Conservation (phyloP, 2,113 vertebrate species). For the Trogon surrucura region DNA sequence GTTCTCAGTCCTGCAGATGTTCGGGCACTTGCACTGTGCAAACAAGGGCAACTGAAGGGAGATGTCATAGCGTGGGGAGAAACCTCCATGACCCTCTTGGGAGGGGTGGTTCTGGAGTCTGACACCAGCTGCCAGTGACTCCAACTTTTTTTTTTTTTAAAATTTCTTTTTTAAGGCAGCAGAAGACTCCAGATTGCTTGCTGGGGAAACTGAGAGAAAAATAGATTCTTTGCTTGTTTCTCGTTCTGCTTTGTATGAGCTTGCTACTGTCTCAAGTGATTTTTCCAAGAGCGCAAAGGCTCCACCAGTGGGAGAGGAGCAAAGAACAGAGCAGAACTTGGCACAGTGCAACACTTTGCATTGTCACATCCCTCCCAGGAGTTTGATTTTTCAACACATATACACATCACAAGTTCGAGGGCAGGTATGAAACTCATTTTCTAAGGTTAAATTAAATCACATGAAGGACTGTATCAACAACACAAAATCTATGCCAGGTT, state of each 20-base stretch:
- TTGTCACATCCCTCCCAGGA: neutral
- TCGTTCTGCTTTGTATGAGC: neutral
- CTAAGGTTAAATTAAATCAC: neutral
- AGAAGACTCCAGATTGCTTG: neutral
- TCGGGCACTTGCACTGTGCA: conserved; percentile 75
- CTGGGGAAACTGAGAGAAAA: neutral
- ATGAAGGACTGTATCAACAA: neutral
- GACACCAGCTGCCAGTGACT: conserved; percentile 77
- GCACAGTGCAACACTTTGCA: neutral
- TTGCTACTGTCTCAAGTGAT: neutral
- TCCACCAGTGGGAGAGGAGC: neutral
- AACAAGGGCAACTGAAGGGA: conserved; percentile 43
- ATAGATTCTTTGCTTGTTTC: neutral
- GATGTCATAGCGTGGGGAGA: conserved; percentile 83
- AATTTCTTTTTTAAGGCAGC: neutral
- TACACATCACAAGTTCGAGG: neutral
- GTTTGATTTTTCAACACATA: neutral
- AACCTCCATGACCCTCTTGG: conserved; percentile 74
- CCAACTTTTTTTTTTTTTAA: neutral
- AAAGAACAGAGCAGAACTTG: neutral
- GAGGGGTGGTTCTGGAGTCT: conserved; percentile 80
- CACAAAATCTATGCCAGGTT: neutral
- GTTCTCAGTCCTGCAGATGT: conserved; percentile 72
- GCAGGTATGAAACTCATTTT: neutral
- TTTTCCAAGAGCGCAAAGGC: neutral